These are phyloP conservation scores for Notolabrus celidotus DNA, from an alignment of 2,797 vertebrate genomes.

Conservation along the genomic window DNA sequence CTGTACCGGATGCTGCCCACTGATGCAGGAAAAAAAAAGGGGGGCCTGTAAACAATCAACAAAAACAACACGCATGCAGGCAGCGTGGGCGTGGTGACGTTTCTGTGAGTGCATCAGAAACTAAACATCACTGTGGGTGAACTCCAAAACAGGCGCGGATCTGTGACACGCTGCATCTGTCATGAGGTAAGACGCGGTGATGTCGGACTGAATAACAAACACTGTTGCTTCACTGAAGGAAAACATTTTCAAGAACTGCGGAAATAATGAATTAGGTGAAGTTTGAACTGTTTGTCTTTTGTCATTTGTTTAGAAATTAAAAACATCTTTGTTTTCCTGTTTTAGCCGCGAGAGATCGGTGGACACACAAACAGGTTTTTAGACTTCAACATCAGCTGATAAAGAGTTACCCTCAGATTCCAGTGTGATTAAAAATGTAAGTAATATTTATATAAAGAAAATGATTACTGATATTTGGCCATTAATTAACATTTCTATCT, in stretches of 20 bases:
- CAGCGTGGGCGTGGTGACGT: constrained; percentile 50
- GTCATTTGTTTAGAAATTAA: not conserved
- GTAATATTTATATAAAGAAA: no score
- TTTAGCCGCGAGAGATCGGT: not conserved
- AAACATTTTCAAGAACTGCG: not conserved
- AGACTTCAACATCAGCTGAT: not conserved
- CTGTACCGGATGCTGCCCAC: constrained; percentile 46
- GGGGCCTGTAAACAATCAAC: constrained; percentile 48
- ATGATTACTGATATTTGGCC: not conserved
- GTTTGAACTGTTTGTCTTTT: constrained; percentile 4
- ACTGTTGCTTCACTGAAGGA: not conserved
- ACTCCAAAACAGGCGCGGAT: constrained; percentile 58
- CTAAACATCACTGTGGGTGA: constrained; percentile 50
- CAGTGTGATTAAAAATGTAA: not conserved
- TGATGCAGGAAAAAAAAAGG: constrained; percentile 58
- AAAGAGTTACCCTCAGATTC: not conserved
- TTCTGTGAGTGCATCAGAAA: constrained; percentile 34
- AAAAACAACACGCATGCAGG: constrained; percentile 53
- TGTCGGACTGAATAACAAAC: constrained; percentile 37
- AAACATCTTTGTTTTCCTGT: not conserved
- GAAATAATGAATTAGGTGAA: not conserved
- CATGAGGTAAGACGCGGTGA: constrained; percentile 27
- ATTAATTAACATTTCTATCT: no score
- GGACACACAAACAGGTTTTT: not conserved
- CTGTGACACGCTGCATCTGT: constrained; percentile 45